Evolutionary conservation across 2,797 vertebrate species (phyloP).

Genomic region (Liasis olivaceus): DNA sequence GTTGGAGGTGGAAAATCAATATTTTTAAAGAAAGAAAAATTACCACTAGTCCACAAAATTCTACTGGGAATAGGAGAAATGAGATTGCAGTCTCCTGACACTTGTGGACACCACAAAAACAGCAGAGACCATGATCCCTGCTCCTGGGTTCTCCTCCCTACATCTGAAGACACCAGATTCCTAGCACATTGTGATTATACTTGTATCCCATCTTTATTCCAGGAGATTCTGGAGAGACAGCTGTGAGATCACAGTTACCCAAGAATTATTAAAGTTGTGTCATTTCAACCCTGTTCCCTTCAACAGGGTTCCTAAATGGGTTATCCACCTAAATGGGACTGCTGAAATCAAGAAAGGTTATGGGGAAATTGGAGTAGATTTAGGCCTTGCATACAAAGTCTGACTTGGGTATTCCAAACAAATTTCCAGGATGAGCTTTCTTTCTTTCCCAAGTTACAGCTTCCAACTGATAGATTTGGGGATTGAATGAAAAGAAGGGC

Average conservation of each 20-base stretch:
- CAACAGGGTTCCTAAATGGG: no score
- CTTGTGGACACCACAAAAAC: not conserved
- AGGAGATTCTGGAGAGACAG: not conserved
- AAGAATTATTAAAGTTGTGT: not conserved
- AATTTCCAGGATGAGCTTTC: not conserved
- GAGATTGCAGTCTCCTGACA: not conserved
- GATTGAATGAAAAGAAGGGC: not conserved
- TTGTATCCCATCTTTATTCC: not conserved
- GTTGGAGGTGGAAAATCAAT: not conserved
- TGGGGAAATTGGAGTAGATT: not conserved
- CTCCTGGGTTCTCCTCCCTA: not conserved
- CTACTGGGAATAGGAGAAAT: not conserved
- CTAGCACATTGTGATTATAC: not conserved
- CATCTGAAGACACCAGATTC: not conserved
- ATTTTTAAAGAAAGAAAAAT: not conserved
- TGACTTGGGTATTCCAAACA: not conserved
- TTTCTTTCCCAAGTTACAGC: not conserved
- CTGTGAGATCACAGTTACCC: not conserved
- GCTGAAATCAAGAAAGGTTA: not conserved
- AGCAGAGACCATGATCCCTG: not conserved
- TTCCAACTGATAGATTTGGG: not conserved
- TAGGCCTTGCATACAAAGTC: not conserved
- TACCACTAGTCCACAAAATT: not conserved
- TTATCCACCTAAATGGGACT: not conserved
- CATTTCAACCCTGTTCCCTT: not conserved